phyloP scores from a whole-genome alignment of 1,140 invertebrate species.

The Drosophila nasuta region DNA sequence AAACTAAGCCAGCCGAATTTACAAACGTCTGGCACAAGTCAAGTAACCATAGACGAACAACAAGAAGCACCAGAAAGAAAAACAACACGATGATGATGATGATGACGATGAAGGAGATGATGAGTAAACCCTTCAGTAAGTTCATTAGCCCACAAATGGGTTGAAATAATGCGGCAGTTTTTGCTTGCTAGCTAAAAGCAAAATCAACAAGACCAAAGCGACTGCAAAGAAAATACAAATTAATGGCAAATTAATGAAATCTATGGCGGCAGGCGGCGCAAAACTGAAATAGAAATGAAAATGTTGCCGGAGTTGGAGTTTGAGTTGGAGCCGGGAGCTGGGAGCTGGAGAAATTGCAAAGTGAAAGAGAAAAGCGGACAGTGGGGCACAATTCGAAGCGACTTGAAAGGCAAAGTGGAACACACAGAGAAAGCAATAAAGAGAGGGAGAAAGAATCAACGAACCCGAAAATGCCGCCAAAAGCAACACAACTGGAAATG shows the following conservation, averaged over 20 bases:
- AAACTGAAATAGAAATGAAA: conserved; percentile 11
- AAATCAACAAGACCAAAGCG: conserved; percentile 56
- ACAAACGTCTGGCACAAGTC: conserved; percentile 63
- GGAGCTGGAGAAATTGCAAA: conserved; percentile 14
- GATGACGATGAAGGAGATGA: conserved; percentile 4
- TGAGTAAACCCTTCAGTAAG: conserved; percentile 56
- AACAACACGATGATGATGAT: conserved; percentile 7
- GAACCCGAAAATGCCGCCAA: conserved; percentile 69
- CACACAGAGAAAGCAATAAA: too few species aligned
- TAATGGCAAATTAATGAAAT: conserved; percentile 82
- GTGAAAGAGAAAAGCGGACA: conserved; percentile 6
- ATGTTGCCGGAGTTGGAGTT: background rate
- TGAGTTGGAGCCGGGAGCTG: background rate
- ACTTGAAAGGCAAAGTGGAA: background rate
- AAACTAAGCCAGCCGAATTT: conserved; percentile 59
- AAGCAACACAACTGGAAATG: conserved; percentile 75
- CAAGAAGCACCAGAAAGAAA: background rate
- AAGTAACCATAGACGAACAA: conserved; percentile 27
- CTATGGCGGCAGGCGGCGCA: conserved; percentile 36
- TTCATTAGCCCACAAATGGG: conserved; percentile 81
- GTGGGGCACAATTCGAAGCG: background rate
- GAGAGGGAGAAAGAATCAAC: conserved; percentile 53
- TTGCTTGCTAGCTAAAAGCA: conserved; percentile 44
- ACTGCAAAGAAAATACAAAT: conserved; percentile 82
- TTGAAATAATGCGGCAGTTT: conserved; percentile 73